Percentiles rank a stretch among this genome's conserved stretches.
phyloP scores from a whole-genome alignment of 1,140 invertebrate genomes.

The Caenorhabditis inopinata region DNA sequence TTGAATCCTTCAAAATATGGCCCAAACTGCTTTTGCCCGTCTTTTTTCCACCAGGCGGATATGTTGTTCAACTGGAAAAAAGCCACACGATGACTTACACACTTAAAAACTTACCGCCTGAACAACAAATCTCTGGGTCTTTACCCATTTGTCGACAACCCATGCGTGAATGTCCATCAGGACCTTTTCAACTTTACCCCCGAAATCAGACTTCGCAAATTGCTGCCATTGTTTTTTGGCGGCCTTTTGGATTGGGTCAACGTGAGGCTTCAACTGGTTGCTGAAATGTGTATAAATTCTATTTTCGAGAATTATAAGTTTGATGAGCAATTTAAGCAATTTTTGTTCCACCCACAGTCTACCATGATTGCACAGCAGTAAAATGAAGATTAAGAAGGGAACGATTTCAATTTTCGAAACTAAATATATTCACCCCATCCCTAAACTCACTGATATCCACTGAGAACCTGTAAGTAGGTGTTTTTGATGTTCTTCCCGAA shows the following conservation, averaged over 20 bases:
- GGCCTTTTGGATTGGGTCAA: not conserved
- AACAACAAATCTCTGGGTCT: not conserved
- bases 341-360: no score
- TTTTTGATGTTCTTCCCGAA: not conserved
- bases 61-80: constrained; percentile 26
- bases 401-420: no score
- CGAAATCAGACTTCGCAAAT: not conserved
- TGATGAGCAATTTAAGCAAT: no score
- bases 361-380: no score
- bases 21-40: constrained; percentile 22
- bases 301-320: no score
- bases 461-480: not conserved
- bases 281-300: no score
- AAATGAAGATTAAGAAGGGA: no score
- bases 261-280: not conserved
- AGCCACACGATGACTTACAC: not conserved
- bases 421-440: no score
- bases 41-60: constrained; percentile 1
- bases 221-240: not conserved
- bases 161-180: not conserved
- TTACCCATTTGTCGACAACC: not conserved
- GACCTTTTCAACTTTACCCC: not conserved
- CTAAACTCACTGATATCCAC: constrained; percentile 22
- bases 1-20: not conserved
- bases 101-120: not conserved